These are phyloP conservation scores for Cyanoramphus novaezelandiae DNA, from an alignment of 2,113 vertebrate species.

Conservation along the genomic window DNA sequence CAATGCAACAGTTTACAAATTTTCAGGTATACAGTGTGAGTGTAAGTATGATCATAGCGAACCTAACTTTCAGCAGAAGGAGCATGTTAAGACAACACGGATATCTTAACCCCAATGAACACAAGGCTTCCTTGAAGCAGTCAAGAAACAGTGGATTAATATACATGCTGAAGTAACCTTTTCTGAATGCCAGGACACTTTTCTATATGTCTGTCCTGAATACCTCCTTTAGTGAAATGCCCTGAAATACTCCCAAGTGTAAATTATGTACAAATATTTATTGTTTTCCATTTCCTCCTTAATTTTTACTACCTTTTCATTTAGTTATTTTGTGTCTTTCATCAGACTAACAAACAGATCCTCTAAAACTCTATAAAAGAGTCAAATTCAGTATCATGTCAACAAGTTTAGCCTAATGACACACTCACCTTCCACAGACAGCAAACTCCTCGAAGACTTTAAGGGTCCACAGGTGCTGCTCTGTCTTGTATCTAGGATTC, in stretches of 20 bases:
- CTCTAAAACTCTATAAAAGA: background rate
- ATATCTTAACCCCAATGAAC: background rate
- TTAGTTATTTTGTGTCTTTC: background rate
- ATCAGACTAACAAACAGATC: background rate
- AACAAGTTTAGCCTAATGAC: background rate
- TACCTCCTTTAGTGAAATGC: background rate
- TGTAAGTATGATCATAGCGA: background rate
- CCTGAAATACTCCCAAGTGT: background rate
- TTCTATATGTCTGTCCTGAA: background rate
- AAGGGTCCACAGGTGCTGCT: background rate
- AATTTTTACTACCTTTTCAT: background rate
- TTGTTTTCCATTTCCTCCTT: background rate
- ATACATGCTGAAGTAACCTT: background rate
- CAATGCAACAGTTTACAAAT: background rate
- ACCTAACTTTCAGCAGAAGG: background rate
- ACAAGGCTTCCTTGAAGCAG: background rate
- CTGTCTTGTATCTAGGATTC: background rate
- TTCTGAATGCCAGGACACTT: background rate
- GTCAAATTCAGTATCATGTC: background rate
- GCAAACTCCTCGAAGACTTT: background rate
- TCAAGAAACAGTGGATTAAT: background rate
- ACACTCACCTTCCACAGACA: background rate
- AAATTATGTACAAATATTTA: background rate
- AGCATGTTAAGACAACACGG: accelerated
- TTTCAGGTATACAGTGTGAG: background rate